These are phyloP conservation scores for Bettongia penicillata DNA, from an alignment of 2,113 vertebrate species.

Conservation along the genomic window DNA sequence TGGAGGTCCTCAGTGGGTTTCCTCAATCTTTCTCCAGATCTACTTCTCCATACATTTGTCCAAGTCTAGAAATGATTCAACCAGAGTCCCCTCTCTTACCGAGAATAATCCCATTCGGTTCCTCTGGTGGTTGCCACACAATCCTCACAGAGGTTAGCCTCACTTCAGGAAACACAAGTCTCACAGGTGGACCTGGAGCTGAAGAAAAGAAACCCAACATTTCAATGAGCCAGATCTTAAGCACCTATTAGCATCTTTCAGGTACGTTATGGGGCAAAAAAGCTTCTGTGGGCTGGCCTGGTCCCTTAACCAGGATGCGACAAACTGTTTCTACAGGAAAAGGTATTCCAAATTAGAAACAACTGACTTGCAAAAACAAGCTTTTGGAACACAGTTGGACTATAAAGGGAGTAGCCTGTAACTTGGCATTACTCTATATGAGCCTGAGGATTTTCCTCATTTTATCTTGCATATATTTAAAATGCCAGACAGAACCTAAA, in stretches of 20 bases:
- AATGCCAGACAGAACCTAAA: not conserved
- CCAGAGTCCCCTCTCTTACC: slow-evolving; percentile 84
- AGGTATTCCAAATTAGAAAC: accelerated
- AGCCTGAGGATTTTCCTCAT: not conserved
- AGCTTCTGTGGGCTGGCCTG: accelerated
- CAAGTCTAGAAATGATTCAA: not conserved
- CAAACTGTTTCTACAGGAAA: accelerated
- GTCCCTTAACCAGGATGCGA: accelerated
- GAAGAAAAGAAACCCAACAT: not conserved
- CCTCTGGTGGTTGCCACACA: slow-evolving; percentile 93
- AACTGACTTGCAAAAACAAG: not conserved
- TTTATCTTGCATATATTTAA: not conserved
- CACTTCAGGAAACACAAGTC: slow-evolving; percentile 96
- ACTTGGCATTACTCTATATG: not conserved
- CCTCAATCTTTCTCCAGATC: not conserved
- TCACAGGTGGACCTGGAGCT: slow-evolving; percentile 93
- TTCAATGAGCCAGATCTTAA: not conserved
- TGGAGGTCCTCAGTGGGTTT: accelerated
- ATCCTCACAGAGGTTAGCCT: slow-evolving; percentile 90
- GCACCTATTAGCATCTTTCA: accelerated
- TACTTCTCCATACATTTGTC: not conserved
- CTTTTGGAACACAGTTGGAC: not conserved
- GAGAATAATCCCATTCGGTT: slow-evolving; percentile 94
- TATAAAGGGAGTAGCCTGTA: not conserved
- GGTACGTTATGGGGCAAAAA: accelerated